A percentile compares a stretch with the other conserved stretches of the same genome.
These are phyloP conservation scores for Chymomyza procnemis DNA, from an alignment of 2,888 invertebrate genomes.

Conservation along the genomic window DNA sequence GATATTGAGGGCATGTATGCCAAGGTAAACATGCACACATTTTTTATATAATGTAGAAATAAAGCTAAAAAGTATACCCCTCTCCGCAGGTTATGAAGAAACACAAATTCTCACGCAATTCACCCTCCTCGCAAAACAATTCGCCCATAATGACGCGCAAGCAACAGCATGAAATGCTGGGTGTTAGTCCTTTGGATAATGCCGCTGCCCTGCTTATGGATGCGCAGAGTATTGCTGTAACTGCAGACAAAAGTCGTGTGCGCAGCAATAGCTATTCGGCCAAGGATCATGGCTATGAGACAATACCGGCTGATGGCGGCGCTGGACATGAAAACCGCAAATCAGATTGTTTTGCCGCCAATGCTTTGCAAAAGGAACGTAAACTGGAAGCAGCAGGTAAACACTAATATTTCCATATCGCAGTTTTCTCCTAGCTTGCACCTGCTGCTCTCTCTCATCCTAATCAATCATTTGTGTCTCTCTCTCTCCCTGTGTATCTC, in stretches of 20 bases:
- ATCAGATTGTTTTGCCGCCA: slow-evolving; percentile 77
- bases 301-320: slow-evolving; percentile 77
- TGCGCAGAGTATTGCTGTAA: slow-evolving; percentile 29
- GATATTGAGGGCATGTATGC: slow-evolving; percentile 94
- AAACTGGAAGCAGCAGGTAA: slow-evolving; percentile 73
- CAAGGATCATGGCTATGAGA: slow-evolving; percentile 84
- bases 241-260: slow-evolving; percentile 79
- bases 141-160: slow-evolving; percentile 74
- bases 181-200: slow-evolving; percentile 68
- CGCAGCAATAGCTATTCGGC: slow-evolving; percentile 78
- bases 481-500: slow-evolving; percentile 52
- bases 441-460: slow-evolving; percentile 19
- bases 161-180: slow-evolving; percentile 58
- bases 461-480: slow-evolving; percentile 30
- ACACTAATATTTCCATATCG: slow-evolving; percentile 28
- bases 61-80: neutral
- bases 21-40: slow-evolving; percentile 81
- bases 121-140: slow-evolving; percentile 75
- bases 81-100: slow-evolving; percentile 79
- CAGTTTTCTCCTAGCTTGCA: slow-evolving; percentile 44
- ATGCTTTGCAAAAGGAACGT: slow-evolving; percentile 76
- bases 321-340: slow-evolving; percentile 74
- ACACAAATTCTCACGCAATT: slow-evolving; percentile 75
- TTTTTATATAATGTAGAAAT: too few relatives aligned
- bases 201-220: slow-evolving; percentile 68